phyloP scores from a whole-genome alignment of 2,888 invertebrate species.

The Teleiodes luculella region DNA sequence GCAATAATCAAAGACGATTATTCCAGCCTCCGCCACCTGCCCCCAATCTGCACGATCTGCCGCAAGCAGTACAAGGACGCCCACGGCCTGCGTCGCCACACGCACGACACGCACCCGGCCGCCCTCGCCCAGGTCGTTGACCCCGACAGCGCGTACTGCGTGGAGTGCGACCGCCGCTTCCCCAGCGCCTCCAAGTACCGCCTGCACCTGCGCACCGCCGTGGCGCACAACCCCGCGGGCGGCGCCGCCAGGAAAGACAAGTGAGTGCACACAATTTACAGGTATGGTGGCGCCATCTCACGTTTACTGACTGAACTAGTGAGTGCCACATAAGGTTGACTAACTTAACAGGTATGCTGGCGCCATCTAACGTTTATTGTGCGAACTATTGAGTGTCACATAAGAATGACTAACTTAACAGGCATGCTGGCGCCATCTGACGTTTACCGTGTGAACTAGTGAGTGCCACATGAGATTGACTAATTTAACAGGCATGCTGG shows the following conservation, averaged over 20 bases:
- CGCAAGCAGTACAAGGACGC: conserved; percentile 27
- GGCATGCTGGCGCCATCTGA: no score
- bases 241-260: not conserved
- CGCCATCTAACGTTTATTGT: no score
- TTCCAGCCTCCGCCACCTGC: conserved; percentile 39
- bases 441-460: no score
- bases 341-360: no score
- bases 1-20: no score
- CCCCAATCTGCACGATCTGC: conserved; percentile 36
- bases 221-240: conserved; percentile 30
- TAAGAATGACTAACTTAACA: no score
- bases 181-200: conserved; percentile 40
- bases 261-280: not conserved
- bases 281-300: not conserved
- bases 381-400: no score
- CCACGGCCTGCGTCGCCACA: conserved; percentile 28
- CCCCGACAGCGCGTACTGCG: conserved; percentile 50
- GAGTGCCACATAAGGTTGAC: not conserved
- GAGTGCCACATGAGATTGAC: no score
- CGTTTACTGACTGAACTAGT: not conserved
- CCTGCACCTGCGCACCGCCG: conserved; percentile 43
- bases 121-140: conserved; percentile 21
- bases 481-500: no score
- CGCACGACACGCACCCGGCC: conserved; percentile 32
- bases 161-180: conserved; percentile 56